Percentiles rank a stretch among this genome's conserved stretches.
Evolutionary conservation across 2,113 vertebrate species (phyloP).

Genomic region (Grammomys dolichurus): DNA sequence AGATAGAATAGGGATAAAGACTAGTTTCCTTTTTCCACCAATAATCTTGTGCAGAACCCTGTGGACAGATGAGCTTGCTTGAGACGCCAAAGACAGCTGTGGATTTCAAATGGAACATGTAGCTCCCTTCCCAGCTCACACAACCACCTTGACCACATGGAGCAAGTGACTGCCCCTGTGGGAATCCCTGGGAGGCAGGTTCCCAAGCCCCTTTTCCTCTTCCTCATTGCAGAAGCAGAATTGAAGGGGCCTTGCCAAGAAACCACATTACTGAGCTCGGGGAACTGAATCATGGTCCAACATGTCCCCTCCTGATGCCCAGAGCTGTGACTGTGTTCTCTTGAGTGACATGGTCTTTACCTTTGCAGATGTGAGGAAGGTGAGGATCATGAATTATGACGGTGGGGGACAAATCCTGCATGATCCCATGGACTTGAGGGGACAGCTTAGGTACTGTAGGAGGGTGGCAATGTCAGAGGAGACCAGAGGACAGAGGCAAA

Average conservation of each 20-base stretch:
- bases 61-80: fast-evolving
- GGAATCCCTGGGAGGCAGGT: not conserved
- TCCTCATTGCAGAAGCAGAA: not conserved
- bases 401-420: not conserved
- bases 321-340: not conserved
- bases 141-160: not conserved
- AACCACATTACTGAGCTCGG: not conserved
- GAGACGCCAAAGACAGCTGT: not conserved
- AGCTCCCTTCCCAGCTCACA: not conserved
- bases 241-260: not conserved
- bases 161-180: not conserved
- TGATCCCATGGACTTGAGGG: fast-evolving
- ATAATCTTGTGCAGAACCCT: fast-evolving
- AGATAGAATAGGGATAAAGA: fast-evolving
- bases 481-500: not conserved
- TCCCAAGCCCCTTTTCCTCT: not conserved
- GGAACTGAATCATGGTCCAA: not conserved
- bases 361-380: not conserved
- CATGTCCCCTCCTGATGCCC: not conserved
- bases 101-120: not conserved
- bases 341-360: not conserved
- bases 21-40: not conserved
- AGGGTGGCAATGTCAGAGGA: not conserved
- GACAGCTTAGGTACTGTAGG: not conserved
- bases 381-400: not conserved